phyloP scores from a whole-genome alignment of 2,797 vertebrate species.

The Gymnocypris eckloni region DNA sequence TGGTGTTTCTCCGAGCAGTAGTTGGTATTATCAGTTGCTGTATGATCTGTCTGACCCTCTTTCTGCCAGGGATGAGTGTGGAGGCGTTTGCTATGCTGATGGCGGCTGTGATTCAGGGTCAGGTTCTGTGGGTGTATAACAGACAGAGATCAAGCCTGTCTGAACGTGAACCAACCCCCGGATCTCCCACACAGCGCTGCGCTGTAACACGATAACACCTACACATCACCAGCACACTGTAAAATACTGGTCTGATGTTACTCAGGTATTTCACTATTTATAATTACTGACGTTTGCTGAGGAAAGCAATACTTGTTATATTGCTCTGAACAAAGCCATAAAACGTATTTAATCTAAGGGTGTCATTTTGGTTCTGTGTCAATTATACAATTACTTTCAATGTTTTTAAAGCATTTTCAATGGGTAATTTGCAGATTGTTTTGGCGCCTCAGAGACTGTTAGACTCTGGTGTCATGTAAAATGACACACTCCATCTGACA shows the following conservation, averaged over 20 bases:
- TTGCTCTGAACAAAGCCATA: not conserved
- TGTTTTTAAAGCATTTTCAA: not conserved
- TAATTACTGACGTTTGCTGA: not conserved
- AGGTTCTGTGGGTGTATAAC: constrained; percentile 78
- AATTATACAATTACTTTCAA: constrained; percentile 1
- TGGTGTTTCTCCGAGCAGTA: not conserved
- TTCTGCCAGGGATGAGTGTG: constrained; percentile 76
- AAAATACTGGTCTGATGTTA: not conserved
- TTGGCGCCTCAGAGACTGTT: not conserved
- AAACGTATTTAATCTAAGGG: not conserved
- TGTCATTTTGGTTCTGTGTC: not conserved
- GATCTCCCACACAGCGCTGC: constrained; percentile 51
- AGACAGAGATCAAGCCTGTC: constrained; percentile 68
- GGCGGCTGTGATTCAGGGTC: constrained; percentile 78
- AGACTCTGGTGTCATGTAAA: not conserved
- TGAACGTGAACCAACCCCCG: constrained; percentile 53
- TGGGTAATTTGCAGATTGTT: not conserved
- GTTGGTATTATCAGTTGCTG: not conserved
- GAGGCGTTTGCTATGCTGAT: constrained; percentile 78
- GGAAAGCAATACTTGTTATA: not conserved
- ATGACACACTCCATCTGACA: not conserved
- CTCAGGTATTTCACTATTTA: not conserved
- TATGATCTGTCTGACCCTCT: not conserved
- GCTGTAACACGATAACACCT: constrained; percentile 55
- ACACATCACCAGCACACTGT: constrained; percentile 7